Percentiles rank a stretch among this genome's conserved stretches.
These are phyloP conservation scores for Actenoides lindsayi DNA, from an alignment of 2,113 vertebrate species.

Conservation along the genomic window DNA sequence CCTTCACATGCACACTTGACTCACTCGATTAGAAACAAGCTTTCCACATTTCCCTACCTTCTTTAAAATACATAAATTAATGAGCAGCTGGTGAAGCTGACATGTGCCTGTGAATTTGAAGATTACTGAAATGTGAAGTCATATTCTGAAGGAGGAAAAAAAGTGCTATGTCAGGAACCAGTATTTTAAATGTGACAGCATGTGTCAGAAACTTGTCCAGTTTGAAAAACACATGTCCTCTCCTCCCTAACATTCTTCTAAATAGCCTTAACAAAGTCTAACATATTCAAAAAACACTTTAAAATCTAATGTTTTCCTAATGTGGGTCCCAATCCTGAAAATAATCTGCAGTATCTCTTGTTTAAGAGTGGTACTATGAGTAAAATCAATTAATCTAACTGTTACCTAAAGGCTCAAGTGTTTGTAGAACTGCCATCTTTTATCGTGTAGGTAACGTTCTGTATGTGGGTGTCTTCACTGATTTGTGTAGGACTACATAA, in stretches of 20 bases:
- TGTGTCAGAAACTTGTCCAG: background rate
- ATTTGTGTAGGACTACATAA: background rate
- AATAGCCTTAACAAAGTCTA: background rate
- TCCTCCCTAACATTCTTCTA: background rate
- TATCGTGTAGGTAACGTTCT: background rate
- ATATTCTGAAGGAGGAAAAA: constrained; percentile 23
- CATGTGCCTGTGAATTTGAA: background rate
- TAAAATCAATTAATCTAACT: background rate
- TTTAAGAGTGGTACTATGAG: background rate
- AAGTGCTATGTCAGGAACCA: constrained; percentile 34
- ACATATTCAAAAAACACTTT: background rate
- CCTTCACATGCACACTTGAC: background rate
- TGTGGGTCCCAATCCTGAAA: background rate
- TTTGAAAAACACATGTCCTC: background rate
- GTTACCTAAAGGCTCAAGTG: background rate
- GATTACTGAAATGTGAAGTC: background rate
- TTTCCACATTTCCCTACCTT: background rate
- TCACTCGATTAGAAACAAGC: background rate
- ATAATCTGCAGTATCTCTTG: background rate
- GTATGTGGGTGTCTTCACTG: background rate
- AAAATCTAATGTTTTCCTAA: background rate
- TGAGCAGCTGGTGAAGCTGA: constrained; percentile 25
- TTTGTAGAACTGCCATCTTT: background rate
- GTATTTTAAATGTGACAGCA: background rate
- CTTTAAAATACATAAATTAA: constrained; percentile 26